Evolutionary conservation across 2,113 vertebrate genomes (phyloP), one percentile per base, ranked within the genome.

Genomic region (Rhinolophus ferrumequinum): DNA sequence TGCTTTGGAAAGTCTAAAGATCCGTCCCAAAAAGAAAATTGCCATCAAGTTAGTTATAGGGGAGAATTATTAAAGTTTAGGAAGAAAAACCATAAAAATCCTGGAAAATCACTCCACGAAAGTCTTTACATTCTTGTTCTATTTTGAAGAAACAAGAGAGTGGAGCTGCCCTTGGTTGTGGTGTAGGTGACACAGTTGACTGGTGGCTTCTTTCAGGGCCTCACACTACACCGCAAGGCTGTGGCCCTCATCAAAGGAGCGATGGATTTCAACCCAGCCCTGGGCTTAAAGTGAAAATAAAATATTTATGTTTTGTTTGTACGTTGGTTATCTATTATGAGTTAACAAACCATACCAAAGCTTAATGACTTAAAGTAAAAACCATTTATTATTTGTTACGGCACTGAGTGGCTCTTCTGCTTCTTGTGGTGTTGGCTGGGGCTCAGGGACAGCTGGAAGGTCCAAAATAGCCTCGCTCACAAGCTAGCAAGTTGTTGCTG

Each of bases 341-440:
- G 30, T 67, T 79, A 90, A 69, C 47, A 90, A 77, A 64, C 26
- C 38, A 5, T 54, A 15, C 54, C 58, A 38, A 41, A 86, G 47
- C 44, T 90, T 75, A 66, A n/a, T 70, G 93, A 58, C 80, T 87
- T 80, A 66, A 76, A 66, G 54, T 76, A 28, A 87, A 90, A 93
- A 11, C 8, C 85, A 5, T 54, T 64, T 86, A 8, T 92, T 88
- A 41, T 58, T 75, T 82, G 6, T 73, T 35, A 21, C 2, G 7
- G 52, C 73, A 18, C 2, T 76, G 38, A 90, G 81, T 69, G 44
- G 33, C 44, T 75, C 67, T 70, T 83, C 38, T 77, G 60, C 41
- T 33, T 69, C 76, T 93, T 50, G 3, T 22, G 62, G 11, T 96
- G 30, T 58, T 92, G 84, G 79, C 80, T 70, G 44, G 60, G 52